These are phyloP conservation scores for Saxicola maurus DNA, from an alignment of 2,797 vertebrate genomes.

Conservation along the genomic window DNA sequence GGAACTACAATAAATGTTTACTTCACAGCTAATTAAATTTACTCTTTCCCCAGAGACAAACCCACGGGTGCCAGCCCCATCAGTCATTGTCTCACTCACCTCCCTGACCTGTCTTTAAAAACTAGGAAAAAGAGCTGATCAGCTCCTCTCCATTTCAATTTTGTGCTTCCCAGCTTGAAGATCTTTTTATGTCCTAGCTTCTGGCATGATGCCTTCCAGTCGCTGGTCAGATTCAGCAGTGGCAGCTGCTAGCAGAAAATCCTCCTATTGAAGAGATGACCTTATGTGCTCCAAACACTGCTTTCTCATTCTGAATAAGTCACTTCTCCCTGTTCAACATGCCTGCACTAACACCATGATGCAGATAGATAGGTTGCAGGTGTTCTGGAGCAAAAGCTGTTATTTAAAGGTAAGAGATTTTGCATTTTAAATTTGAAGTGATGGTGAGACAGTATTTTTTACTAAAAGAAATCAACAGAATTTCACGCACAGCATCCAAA, in stretches of 20 bases:
- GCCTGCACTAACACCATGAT: background rate
- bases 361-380: background rate
- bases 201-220: constrained; percentile 48
- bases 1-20: background rate
- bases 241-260: constrained; percentile 60
- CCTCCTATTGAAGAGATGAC: constrained; percentile 49
- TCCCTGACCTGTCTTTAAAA: constrained; percentile 18
- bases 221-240: constrained; percentile 48
- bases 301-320: constrained; percentile 42
- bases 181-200: constrained; percentile 45
- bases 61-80: background rate
- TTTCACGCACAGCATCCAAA: background rate
- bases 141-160: constrained; percentile 29
- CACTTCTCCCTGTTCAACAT: background rate
- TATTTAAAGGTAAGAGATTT: background rate
- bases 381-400: background rate
- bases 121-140: constrained; percentile 20
- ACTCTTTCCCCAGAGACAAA: background rate
- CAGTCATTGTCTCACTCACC: background rate
- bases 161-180: background rate
- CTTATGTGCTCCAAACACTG: constrained; percentile 38
- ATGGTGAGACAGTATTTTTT: background rate
- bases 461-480: background rate
- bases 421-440: background rate
- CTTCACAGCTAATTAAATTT: constrained; percentile 29